Evolutionary conservation across 2,797 vertebrate species (phyloP).

Genomic region (Semaprochilodus insignis): DNA sequence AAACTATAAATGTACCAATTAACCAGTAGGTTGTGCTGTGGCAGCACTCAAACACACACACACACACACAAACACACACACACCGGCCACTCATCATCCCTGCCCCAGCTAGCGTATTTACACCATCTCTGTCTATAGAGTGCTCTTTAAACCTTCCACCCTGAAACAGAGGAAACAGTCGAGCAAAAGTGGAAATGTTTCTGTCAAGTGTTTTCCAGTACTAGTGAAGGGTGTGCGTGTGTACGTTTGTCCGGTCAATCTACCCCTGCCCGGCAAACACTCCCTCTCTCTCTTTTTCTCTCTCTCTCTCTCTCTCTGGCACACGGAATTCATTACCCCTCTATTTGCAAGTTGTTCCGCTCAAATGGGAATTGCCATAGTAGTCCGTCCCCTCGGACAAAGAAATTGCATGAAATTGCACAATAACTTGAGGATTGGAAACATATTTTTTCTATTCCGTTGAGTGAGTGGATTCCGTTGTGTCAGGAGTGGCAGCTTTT

Average conservation of each 20-base stretch:
- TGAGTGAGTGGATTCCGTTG: conserved; percentile 23
- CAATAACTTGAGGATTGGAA: conserved; percentile 61
- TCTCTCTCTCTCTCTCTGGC: conserved; percentile 54
- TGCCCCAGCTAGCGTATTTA: conserved; percentile 37
- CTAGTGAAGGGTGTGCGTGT: conserved; percentile 49
- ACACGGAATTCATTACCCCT: conserved; percentile 58
- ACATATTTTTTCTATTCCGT: conserved; percentile 49
- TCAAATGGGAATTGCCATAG: conserved; percentile 54
- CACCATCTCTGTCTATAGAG: conserved; percentile 2
- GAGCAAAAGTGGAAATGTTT: conserved; percentile 70
- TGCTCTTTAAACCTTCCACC: conserved; percentile 55
- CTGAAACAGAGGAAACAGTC: conserved; percentile 62
- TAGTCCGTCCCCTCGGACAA: conserved; percentile 39
- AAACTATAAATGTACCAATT: conserved; percentile 39
- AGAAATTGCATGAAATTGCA: conserved; percentile 57
- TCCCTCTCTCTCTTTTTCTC: conserved; percentile 28
- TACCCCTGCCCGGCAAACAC: conserved; percentile 25
- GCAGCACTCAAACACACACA: conserved; percentile 58
- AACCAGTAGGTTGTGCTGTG: conserved; percentile 80
- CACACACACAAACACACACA: conserved; percentile 17
- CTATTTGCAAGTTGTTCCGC: conserved; percentile 49
- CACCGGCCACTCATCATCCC: neutral
- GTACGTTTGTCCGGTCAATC: conserved; percentile 36
- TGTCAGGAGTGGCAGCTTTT: conserved; percentile 18
- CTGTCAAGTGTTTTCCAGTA: conserved; percentile 61